Percentiles rank a stretch among this genome's conserved stretches.
Evolutionary conservation across 2,113 vertebrate genomes (phyloP).

Genomic region (Ophiodon elongatus): DNA sequence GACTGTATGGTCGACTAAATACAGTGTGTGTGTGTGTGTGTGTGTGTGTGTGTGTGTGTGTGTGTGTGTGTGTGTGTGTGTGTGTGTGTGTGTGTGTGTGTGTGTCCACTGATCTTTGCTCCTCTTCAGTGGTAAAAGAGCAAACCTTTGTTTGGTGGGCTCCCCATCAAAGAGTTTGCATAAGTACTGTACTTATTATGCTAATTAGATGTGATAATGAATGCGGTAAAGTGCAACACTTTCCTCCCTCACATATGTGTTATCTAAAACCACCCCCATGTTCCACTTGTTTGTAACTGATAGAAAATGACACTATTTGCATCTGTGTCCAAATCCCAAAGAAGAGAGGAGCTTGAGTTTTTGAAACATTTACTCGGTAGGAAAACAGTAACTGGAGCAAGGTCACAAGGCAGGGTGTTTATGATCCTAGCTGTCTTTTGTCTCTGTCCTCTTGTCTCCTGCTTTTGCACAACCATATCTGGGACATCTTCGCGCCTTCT

Average conservation of each 20-base stretch:
- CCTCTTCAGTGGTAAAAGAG: conserved; percentile 32
- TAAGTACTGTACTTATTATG: conserved; percentile 64
- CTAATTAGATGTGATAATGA: conserved; percentile 63
- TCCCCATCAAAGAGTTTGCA: conserved; percentile 55
- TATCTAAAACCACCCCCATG: conserved; percentile 42
- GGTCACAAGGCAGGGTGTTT: background rate
- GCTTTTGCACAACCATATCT: background rate
- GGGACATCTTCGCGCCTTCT: background rate
- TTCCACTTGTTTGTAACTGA: conserved; percentile 44
- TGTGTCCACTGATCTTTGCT: conserved; percentile 11
- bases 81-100: background rate
- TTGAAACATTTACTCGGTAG: background rate
- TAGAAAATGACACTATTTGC: conserved; percentile 16
- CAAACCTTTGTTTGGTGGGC: conserved; percentile 46
- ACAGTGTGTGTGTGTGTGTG: too few relatives aligned
- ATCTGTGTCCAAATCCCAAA: conserved; percentile 29
- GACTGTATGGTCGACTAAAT: background rate
- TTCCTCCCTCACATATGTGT: conserved; percentile 31
- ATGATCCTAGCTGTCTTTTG: background rate
- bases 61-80: background rate
- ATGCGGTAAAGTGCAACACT: conserved; percentile 40
- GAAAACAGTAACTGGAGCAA: background rate
- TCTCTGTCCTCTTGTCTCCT: background rate
- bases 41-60: too few relatives aligned
- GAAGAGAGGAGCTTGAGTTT: conserved; percentile 6